Evolutionary conservation across 2,797 vertebrate genomes (phyloP), one percentile per base, ranked within the genome.

Genomic region (Avahi laniger): DNA sequence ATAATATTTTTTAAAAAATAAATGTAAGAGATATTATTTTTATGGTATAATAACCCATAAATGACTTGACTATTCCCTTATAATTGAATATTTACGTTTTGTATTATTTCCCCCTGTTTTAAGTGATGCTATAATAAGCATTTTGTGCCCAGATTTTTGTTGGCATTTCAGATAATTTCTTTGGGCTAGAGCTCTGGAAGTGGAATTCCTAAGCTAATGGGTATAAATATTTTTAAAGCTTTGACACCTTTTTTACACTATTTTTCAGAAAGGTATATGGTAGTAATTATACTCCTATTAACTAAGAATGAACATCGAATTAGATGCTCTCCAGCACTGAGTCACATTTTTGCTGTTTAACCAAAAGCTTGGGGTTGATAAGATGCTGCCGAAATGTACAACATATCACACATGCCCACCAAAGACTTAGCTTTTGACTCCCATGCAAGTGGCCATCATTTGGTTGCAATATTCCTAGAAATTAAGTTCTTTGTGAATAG

Each of bases 1-100:
- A 91, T n/a, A 80, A 84, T 24, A 38, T 50, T 93, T 79, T 79
- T 83, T 48, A 17, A 94, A 86, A 91, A 85, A 80, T 73, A 63
- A 91, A 80, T 52, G 3, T 48, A 54, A 93, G 88, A 93, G 28
- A 88, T 70, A 63, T n/a, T 65, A 89, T 61, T 35, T 76, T 50
- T 50, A 75, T 61, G 22, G n/a, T 38, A 69, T 52, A 52, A 50
- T 81, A 75, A 92, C 14, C 22, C 24, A 92, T 75, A 97, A 79
- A 61, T 90, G 26, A 73, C 35, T 69, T 83, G 41, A 95, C 33
- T 70, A 35, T 89, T 87, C 24, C 33, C 41, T 13, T 46, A 61
- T 54, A 91, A 52, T 22, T 90, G 67, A 82, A 75, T 76, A 86
- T 90, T 92, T 76, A 89, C 12, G 22, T 69, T 48, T 50, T 61